These are phyloP conservation scores for Dendroctonus valens DNA, from an alignment of 1,140 invertebrate genomes.

Conservation along the genomic window DNA sequence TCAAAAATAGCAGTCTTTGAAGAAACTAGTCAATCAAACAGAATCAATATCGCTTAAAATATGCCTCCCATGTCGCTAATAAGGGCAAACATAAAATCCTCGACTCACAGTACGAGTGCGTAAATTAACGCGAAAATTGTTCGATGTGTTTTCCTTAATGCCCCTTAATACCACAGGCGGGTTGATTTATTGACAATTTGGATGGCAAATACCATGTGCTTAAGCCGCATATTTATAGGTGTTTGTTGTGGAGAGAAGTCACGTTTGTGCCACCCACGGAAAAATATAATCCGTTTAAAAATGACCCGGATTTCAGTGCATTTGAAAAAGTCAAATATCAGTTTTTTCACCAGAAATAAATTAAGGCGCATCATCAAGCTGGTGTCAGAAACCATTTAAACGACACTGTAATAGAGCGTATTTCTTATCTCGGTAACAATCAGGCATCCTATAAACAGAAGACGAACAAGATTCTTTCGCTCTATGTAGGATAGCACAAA, in stretches of 20 bases:
- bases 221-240: conserved; percentile 19
- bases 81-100: too few species aligned
- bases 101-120: neutral
- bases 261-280: conserved; percentile 22
- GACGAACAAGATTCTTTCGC: conserved; percentile 16
- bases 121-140: conserved; percentile 11
- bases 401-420: too few species aligned
- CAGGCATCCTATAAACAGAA: too few species aligned
- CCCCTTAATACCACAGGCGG: conserved; percentile 16
- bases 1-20: too few species aligned
- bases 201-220: conserved; percentile 20
- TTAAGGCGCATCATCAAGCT: too few species aligned
- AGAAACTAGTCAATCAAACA: too few species aligned
- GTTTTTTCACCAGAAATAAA: neutral
- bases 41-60: too few species aligned
- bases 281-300: conserved; percentile 13
- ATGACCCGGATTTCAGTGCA: conserved; percentile 2
- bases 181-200: conserved; percentile 27
- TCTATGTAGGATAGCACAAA: conserved; percentile 18
- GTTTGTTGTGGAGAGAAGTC: conserved; percentile 15
- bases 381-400: too few species aligned
- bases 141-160: conserved; percentile 21
- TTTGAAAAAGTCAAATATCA: too few species aligned
- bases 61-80: too few species aligned
- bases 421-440: too few species aligned